phyloP scores from a whole-genome alignment of 2,797 vertebrate genomes.

The Urosaurus nigricauda region DNA sequence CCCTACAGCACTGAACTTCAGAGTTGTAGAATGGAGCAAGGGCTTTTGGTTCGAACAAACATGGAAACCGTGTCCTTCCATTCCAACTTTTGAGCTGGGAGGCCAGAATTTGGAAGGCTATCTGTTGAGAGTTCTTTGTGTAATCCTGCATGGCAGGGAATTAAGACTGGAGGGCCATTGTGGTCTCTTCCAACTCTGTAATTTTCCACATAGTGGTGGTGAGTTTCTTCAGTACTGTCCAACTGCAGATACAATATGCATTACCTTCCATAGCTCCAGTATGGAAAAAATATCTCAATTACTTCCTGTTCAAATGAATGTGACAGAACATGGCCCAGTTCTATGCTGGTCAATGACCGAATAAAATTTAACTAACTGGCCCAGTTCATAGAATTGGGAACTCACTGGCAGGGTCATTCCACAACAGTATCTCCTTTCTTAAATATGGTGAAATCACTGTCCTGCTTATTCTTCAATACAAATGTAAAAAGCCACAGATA shows the following conservation, averaged over 20 bases:
- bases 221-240: background rate
- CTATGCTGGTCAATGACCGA: too few species aligned
- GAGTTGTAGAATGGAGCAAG: background rate
- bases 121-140: too few species aligned
- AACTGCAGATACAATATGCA: background rate
- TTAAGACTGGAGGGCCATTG: too few species aligned
- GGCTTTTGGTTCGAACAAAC: background rate
- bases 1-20: too few species aligned
- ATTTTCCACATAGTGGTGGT: background rate
- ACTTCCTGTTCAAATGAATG: background rate
- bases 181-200: too few species aligned
- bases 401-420: background rate
- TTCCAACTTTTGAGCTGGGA: background rate
- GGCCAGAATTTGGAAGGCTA: too few species aligned
- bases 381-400: background rate
- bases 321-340: background rate
- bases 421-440: background rate
- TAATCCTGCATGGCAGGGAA: too few species aligned
- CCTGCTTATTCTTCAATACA: background rate
- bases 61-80: background rate
- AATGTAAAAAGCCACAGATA: background rate
- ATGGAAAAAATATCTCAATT: background rate
- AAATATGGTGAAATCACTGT: background rate
- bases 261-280: background rate
- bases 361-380: too few species aligned